Conservation (phyloP, 2,797 vertebrate species). For the Miichthys miiuy region DNA sequence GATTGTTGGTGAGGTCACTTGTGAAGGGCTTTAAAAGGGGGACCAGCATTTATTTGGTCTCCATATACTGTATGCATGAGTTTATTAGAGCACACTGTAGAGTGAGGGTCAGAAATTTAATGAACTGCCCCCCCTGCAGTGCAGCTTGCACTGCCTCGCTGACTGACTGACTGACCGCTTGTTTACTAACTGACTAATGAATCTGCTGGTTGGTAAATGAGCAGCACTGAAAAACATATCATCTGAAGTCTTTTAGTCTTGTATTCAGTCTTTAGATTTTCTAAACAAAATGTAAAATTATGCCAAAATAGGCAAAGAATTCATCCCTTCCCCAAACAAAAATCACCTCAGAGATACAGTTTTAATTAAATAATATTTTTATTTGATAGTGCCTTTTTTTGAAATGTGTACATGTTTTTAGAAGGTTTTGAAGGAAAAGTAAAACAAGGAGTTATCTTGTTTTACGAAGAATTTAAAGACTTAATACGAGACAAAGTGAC, state of each 20-base stretch:
- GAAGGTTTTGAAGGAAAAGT: not conserved
- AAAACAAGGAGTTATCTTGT: not conserved
- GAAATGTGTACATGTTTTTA: not conserved
- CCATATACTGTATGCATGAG: not conserved
- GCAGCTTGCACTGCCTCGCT: slow-evolving; percentile 37
- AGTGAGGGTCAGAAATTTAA: slow-evolving; percentile 25
- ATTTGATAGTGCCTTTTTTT: not conserved
- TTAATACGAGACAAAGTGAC: slow-evolving; percentile 30
- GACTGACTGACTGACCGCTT: slow-evolving; percentile 37
- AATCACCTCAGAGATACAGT: not conserved
- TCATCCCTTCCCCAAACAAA: not conserved
- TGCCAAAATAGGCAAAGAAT: not conserved
- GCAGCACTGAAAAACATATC: slow-evolving; percentile 43
- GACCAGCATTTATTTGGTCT: slow-evolving; percentile 26
- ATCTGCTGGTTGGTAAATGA: slow-evolving; percentile 42
- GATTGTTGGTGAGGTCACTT: slow-evolving; percentile 34
- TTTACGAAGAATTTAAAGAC: not conserved
- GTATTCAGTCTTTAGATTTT: not conserved
- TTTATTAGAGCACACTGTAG: slow-evolving; percentile 32
- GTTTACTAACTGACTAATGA: slow-evolving; percentile 25
- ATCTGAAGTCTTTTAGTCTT: slow-evolving; percentile 37
- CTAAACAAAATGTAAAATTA: not conserved
- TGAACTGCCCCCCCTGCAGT: slow-evolving; percentile 23
- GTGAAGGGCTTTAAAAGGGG: slow-evolving; percentile 41
- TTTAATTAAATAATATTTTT: no score